Evolutionary conservation across 2,113 vertebrate genomes (phyloP).

Genomic region (Callipepla squamata): DNA sequence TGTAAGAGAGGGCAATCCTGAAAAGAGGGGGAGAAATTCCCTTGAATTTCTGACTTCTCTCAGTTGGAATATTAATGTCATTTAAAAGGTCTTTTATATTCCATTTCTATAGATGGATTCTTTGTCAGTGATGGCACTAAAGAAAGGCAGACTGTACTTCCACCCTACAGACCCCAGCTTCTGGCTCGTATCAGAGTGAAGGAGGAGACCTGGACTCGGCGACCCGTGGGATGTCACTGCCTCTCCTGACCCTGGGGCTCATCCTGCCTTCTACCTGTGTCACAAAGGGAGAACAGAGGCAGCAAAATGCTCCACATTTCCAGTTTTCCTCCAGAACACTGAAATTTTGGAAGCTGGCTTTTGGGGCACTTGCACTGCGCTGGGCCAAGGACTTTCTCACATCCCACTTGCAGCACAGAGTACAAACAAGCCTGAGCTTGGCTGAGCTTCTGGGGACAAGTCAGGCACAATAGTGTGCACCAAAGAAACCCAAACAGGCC

Average conservation of each 20-base stretch:
- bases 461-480: accelerated
- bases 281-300: accelerated
- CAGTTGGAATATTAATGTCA: slow-evolving; percentile 3
- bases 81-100: slow-evolving; percentile 4
- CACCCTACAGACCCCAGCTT: background rate
- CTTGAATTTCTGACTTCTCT: background rate
- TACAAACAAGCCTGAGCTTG: background rate
- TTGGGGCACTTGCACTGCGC: accelerated
- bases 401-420: no score
- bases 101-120: background rate
- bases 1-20: background rate
- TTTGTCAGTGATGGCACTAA: background rate
- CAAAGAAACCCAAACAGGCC: accelerated
- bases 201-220: background rate
- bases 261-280: accelerated
- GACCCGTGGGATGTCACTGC: background rate
- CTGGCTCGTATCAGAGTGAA: background rate
- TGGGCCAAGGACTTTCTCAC: background rate
- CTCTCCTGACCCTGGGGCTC: background rate
- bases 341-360: background rate
- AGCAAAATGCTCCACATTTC: accelerated
- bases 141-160: background rate
- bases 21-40: background rate
- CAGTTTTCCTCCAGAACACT: accelerated
- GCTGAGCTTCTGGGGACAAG: background rate